Base-by-base conservation (phyloP, 1,140 invertebrate genomes). In the Bombus difficillimus region DNA sequence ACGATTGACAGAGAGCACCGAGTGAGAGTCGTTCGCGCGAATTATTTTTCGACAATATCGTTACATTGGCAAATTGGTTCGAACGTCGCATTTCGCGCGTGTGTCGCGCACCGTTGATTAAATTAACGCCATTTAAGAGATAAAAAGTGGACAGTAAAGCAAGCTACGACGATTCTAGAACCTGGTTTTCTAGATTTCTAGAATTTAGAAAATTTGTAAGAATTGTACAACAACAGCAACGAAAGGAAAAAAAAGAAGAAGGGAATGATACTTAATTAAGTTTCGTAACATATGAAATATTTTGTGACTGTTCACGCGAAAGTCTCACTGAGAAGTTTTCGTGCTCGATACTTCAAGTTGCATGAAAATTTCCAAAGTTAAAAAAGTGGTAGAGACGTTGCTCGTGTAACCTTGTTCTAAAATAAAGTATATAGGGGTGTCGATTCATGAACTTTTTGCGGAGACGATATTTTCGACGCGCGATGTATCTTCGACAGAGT, bases 21-120 rank as follows among this genome's bases (percentile, higher is more conserved):
- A 22, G 74, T 2, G 74, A 74, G 47, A 74, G 39, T 47, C 57
- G 57, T 74, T 34, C 37, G 18, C 22, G 53, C 10, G 39, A 74
- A 82, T 75, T 64, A 41, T 74, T 74, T 74, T 74, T 62, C 69
- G 39, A 73, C 62, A 13, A 73, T 81, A 22, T 73, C 28, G 39
- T 81, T 73, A 41, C 53, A 43, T 81, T 12, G 43, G n/a, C 64
- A 62, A 62, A 81, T 81, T 81, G 37, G 47, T 72, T 62, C 37
- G 10, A 41, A 47, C 37, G 28, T 57, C 39, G 28, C 10, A 1
- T 25, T 5, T 39, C 34, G 15, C 15, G 9, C 28, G 41, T 43
- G 10, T 22, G 1, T 37, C 41, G 13, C n/a, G 43, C 15, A 12
- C n/a, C 37, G 34, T 32, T 72, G 37, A 39, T 72, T 68, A 32